These are phyloP conservation scores for Cantharis nigra DNA, from an alignment of 2,888 invertebrate species.

Conservation along the genomic window DNA sequence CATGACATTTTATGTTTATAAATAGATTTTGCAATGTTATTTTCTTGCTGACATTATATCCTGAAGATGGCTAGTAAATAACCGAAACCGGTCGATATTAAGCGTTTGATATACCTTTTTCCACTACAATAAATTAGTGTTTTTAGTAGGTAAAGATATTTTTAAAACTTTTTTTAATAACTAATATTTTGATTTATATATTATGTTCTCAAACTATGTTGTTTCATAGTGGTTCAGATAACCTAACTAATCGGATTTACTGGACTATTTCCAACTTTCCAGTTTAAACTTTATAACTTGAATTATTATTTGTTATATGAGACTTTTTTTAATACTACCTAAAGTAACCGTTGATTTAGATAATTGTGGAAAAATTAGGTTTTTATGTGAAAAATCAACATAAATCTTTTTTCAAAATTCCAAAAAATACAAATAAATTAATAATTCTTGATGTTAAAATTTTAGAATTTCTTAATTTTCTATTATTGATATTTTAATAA, in stretches of 20 bases:
- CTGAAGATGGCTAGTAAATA: too few relatives aligned
- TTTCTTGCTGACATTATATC: too few relatives aligned
- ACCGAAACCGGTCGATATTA: too few relatives aligned
- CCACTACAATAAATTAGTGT: too few relatives aligned
- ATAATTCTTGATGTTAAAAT: too few relatives aligned
- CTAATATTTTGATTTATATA: neutral
- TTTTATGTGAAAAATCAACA: neutral
- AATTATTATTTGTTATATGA: neutral
- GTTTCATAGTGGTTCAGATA: neutral
- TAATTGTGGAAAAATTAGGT: neutral
- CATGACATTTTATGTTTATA: too few relatives aligned
- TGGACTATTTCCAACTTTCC: neutral
- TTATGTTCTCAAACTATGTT: neutral
- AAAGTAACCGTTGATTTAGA: neutral
- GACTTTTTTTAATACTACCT: neutral
- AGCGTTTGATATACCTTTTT: too few relatives aligned
- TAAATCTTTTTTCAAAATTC: too few relatives aligned
- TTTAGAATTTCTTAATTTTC: too few relatives aligned
- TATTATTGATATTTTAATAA: too few relatives aligned
- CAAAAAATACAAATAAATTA: too few relatives aligned
- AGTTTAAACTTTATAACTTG: neutral
- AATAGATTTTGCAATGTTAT: too few relatives aligned
- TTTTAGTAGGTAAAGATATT: neutral
- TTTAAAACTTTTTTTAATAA: neutral
- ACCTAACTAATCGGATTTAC: neutral